These are phyloP conservation scores for Hyles lineata DNA, from an alignment of 2,888 invertebrate genomes.

Conservation along the genomic window DNA sequence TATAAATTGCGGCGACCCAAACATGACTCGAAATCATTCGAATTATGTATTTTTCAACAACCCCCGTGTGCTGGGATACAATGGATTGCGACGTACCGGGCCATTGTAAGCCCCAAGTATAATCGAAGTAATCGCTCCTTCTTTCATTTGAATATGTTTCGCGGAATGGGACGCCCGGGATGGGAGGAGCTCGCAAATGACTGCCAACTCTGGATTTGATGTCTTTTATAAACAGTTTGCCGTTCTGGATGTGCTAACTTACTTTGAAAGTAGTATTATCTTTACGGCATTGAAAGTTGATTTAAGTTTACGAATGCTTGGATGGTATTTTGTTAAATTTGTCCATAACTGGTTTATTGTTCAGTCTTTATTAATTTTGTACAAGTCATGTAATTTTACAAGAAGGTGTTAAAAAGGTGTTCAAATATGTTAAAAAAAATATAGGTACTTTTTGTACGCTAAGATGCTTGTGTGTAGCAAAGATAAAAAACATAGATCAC, in stretches of 20 bases:
- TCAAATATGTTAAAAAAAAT: too few relatives aligned
- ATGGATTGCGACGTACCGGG: conserved; percentile 47
- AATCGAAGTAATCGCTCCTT: conserved; percentile 63
- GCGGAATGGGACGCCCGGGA: conserved; percentile 51
- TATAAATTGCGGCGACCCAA: not conserved
- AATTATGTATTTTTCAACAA: conserved; percentile 40
- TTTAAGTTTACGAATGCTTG: too few relatives aligned
- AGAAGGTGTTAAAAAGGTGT: too few relatives aligned
- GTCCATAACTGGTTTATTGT: too few relatives aligned
- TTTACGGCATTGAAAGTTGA: not conserved
- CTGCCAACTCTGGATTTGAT: conserved; percentile 44
- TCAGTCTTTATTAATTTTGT: too few relatives aligned
- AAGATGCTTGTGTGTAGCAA: too few relatives aligned
- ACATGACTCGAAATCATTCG: conserved; percentile 12
- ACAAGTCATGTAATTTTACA: too few relatives aligned
- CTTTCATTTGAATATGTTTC: conserved; percentile 62
- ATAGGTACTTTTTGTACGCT: too few relatives aligned
- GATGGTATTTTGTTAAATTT: too few relatives aligned
- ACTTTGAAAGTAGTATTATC: not conserved
- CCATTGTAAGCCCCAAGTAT: conserved; percentile 58
- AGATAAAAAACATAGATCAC: too few relatives aligned
- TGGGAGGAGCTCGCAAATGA: conserved; percentile 54
- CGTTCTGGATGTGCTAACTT: conserved; percentile 6
- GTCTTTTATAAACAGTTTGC: conserved; percentile 44
- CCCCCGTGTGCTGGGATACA: conserved; percentile 45